Conservation (phyloP, 2,797 vertebrate genomes). For the Platalea minor region DNA sequence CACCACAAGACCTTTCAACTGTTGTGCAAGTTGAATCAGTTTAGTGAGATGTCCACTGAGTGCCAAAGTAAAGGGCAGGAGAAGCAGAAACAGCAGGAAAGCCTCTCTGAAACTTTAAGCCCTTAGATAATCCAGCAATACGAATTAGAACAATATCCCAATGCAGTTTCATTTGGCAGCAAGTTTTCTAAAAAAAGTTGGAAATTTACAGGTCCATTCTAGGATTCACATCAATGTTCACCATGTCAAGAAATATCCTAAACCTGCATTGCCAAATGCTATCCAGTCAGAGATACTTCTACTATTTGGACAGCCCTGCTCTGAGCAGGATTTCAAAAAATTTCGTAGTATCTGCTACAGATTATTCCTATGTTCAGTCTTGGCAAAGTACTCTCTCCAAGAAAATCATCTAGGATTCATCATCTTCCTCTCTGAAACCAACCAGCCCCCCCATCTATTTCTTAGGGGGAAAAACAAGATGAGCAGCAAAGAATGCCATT, state of each 20-base stretch:
- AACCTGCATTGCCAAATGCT: background rate
- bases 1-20: background rate
- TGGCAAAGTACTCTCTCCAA: background rate
- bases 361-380: background rate
- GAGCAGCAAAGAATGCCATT: background rate
- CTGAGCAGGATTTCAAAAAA: background rate
- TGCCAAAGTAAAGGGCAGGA: background rate
- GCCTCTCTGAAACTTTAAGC: background rate
- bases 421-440: background rate
- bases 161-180: background rate
- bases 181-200: background rate
- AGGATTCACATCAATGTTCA: background rate
- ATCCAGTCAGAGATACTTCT: background rate
- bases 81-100: background rate
- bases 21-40: background rate
- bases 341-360: background rate
- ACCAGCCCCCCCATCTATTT: background rate
- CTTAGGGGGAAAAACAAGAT: background rate
- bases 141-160: background rate
- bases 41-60: background rate
- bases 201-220: background rate
- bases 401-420: background rate
- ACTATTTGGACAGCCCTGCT: background rate
- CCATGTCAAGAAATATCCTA: background rate
- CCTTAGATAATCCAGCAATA: background rate